A percentile compares a stretch with the other conserved stretches of the same genome.
These are phyloP conservation scores for Motacilla tschutschensis DNA, from an alignment of 2,113 vertebrate genomes.

Conservation along the genomic window DNA sequence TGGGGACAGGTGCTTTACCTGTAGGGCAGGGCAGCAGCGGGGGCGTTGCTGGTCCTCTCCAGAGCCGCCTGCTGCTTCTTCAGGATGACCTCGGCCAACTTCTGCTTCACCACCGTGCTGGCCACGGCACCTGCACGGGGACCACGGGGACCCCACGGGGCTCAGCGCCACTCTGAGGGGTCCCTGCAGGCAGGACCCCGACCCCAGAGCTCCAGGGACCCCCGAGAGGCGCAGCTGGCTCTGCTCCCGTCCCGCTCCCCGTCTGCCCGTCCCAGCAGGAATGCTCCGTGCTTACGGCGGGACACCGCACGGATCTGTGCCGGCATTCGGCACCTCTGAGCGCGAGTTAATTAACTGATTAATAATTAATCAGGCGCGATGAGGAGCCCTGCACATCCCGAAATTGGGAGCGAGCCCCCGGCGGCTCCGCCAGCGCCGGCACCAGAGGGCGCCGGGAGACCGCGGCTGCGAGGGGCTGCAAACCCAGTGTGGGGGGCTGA, in stretches of 20 bases:
- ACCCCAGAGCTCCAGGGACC: not conserved
- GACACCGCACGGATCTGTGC: accelerated
- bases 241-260: not conserved
- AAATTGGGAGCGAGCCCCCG: not conserved
- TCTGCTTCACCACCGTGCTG: conserved; percentile 90
- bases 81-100: conserved; percentile 88
- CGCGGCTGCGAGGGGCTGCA: not conserved
- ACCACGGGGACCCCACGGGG: accelerated
- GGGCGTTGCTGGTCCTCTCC: conserved; percentile 73
- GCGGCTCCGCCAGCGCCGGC: not conserved
- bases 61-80: conserved; percentile 89
- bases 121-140: conserved; percentile 83
- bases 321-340: not conserved
- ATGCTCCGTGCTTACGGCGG: accelerated
- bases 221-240: accelerated
- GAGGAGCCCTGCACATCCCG: not conserved
- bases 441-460: conserved; percentile 43
- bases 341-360: accelerated
- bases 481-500: too few species aligned
- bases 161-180: accelerated
- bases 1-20: conserved; percentile 59
- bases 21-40: conserved; percentile 66
- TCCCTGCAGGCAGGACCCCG: accelerated
- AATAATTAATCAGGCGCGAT: accelerated
- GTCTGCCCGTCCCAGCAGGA: accelerated